Base-by-base conservation (phyloP, 2,797 vertebrate species). In the Paramormyrops hopkinsi region DNA sequence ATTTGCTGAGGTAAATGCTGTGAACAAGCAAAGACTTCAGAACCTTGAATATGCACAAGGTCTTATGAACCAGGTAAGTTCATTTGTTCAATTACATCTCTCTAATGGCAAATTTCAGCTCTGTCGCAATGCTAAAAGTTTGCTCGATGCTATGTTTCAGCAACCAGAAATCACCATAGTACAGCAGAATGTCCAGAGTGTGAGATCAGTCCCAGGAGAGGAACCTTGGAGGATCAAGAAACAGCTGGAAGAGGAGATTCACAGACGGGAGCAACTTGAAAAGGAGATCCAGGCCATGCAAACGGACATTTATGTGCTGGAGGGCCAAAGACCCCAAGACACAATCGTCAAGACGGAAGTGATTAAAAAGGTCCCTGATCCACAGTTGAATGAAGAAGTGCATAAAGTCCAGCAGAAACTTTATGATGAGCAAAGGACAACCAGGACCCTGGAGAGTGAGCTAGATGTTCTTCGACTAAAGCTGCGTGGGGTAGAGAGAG, bases 351-450 rank as follows among this genome's bases (percentile, higher is more conserved):
- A 96, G 93, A 98, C 97, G 79, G 97, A 99, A 90, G 94, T 98
- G 79, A 94, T 98, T 91, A 99, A 98, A 92, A 98, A 97, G 92
- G 96, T 99, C 54, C 96, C 97, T 0, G 98, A 99, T 89, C 98
- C 98, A 0, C 96, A 95, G 69, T 95, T 99, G 65, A 97, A 98
- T 51, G 97, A 99, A 86, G 98, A 96, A 89, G 93, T 97, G 92
- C 96, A 97, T 92, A 97, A 95, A 90, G 94, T 97, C 89, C 97
- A 98, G 93, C 97, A 96, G 91, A 98, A 94, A 82, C 95, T 99
- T 29, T 96, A 96, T 0, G 97, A 98, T 59, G 99, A 99, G 92
- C 97, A 97, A 84, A 97, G 96, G 89, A 95, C 95, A 89, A 99
- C 97, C 90, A 96, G 96, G 87, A 92, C 95, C 17, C 91, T 98